Evolutionary conservation across 2,113 vertebrate genomes (phyloP), one percentile per base, ranked within the genome.

Genomic region (Carettochelys insculpta): DNA sequence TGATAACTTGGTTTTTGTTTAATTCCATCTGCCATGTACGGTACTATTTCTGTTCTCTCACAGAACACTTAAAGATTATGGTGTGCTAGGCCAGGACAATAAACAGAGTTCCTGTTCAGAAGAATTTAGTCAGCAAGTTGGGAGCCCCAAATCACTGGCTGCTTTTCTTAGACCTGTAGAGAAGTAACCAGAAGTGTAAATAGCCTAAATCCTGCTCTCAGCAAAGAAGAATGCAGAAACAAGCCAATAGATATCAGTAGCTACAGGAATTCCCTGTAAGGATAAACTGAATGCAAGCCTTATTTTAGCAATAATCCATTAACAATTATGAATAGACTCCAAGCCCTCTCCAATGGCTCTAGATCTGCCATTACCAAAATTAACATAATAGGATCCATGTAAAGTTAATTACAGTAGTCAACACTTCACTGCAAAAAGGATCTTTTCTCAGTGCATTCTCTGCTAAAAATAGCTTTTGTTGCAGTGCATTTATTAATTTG

Each of bases 401-500:
- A 78, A 95, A 95, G 89, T 92, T 93, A 96, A 95, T 96, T 92
- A 94, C 50, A 89, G 79, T 92, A 94, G 94, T 94, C 92, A 85
- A 86, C 81, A 88, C 79, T 83, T 89, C 71, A 83, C n/a, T 93
- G 51, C 61, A 82, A 90, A 91, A 92, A 61, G 47, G 25, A 54
- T 73, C 43, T 48, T 89, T 93, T 34, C 86, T 52, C 86, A 93
- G 38, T 0, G 73, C 51, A 81, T 95, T 86, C 83, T 25, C 78
- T 90, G 94, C 81, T 89, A 85, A 92, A 88, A 94, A 80, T 92
- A 91, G 51, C 14, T 6, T 45, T 87, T 80, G 68, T 43, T 73
- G 68, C 41, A 73, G 14, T 43, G 41, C 6, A 43, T 73, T 73
- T 71, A 43, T 73, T 43, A 43, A 11, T 43, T 43, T 73, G 68